A percentile compares a stretch with the other conserved stretches of the same genome.
Evolutionary conservation across 2,888 invertebrate species (phyloP).

Genomic region (Acrobasis suavella): DNA sequence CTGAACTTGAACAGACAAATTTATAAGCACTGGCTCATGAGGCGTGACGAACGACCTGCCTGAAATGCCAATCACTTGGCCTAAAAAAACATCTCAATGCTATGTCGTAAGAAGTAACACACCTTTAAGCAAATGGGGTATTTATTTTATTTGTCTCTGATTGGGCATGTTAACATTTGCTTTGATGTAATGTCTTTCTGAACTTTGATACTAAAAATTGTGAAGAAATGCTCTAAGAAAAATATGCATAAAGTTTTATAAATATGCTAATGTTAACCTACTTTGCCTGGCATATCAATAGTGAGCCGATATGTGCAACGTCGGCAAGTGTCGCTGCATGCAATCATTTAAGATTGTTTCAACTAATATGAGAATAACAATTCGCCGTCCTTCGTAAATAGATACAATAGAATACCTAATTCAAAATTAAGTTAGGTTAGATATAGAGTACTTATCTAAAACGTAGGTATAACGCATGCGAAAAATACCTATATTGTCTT

Average conservation of each 20-base stretch:
- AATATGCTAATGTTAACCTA: constrained; percentile 33
- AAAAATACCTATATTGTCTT: too few species aligned
- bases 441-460: too few species aligned
- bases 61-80: constrained; percentile 72
- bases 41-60: constrained; percentile 62
- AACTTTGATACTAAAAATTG: background rate
- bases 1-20: constrained; percentile 54
- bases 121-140: constrained; percentile 47
- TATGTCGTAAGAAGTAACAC: constrained; percentile 47
- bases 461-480: too few species aligned
- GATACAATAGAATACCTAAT: too few species aligned
- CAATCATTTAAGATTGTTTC: background rate
- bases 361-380: background rate
- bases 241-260: constrained; percentile 12
- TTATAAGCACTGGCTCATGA: constrained; percentile 48
- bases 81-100: constrained; percentile 69
- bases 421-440: too few species aligned
- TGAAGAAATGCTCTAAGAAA: constrained; percentile 11
- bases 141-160: constrained; percentile 45
- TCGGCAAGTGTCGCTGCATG: background rate
- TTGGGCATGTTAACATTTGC: constrained; percentile 31
- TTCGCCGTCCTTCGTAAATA: too few species aligned
- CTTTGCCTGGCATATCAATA: background rate
- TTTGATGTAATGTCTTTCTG: constrained; percentile 10
- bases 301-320: background rate